Base-by-base conservation (phyloP, 2,113 vertebrate species). In the Phylloscopus trochilus region DNA sequence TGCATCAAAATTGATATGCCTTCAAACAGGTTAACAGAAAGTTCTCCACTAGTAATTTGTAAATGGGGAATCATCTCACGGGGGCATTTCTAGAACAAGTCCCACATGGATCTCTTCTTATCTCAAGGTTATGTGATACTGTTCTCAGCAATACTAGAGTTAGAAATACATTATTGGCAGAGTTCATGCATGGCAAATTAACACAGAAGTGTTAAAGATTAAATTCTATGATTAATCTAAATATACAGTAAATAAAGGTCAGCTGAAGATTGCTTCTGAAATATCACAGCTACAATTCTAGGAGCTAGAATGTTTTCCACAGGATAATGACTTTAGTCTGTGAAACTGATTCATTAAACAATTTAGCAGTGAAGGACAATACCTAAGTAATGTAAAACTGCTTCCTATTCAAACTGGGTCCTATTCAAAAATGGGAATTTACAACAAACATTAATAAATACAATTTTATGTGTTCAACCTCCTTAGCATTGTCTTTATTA, bases 61-160 rank as follows among this genome's bases (percentile, higher is more conserved):
- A 95, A 78, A 78, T 44, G 68, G 19, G 39, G 22, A 88, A 81
- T 68, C 44, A 89, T 74, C 55, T 83, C 86, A 69, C 6, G 17
- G 24, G 33, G 30, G 31, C 60, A 63, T 90, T 96, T 97, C 92
- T 90, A 90, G 91, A 89, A 81, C 86, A 83, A 74, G 56, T 87
- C 91, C 76, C 76, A 81, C 4, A 30, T 10, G 55, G 30, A 67
- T 51, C 19, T 86, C 23, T 70, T 86, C 51, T 67, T 62, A 73
- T 66, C 62, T 93, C 92, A 95, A 96, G 86, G 96, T 93, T 90
- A 66, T 22, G 53, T 18, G 44, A 26, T 62, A 83, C 15, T 78
- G 56, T 80, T 86, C 63, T 73, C 83, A 86, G 82, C n/a, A 83
- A 73, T 18, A 66, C 4, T 10, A 44, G 44, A 83, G 63, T 69